A percentile compares a stretch with the other conserved stretches of the same genome.
These are phyloP conservation scores for Pangasius djambal DNA, from an alignment of 2,797 vertebrate species.

Conservation along the genomic window DNA sequence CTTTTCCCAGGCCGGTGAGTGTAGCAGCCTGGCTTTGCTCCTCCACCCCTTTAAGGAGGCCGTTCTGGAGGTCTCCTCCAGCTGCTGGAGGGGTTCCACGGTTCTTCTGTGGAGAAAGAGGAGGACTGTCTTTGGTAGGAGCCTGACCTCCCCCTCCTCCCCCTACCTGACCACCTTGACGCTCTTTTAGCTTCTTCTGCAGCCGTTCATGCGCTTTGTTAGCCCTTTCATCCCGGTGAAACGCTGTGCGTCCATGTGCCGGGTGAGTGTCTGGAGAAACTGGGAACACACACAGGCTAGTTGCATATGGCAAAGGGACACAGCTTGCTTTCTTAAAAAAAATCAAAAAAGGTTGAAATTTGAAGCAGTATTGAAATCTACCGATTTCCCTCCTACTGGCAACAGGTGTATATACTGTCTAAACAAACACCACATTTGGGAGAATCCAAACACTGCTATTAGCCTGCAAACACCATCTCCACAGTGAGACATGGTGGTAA, in stretches of 20 bases:
- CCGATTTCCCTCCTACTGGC: neutral
- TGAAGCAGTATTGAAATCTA: neutral
- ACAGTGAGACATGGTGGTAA: neutral
- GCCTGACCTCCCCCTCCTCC: constrained; percentile 70
- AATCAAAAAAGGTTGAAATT: neutral
- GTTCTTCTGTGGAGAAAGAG: constrained; percentile 89
- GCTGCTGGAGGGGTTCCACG: constrained; percentile 73
- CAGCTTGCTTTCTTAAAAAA: neutral
- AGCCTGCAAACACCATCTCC: neutral
- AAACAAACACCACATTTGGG: neutral
- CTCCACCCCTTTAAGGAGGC: constrained; percentile 71
- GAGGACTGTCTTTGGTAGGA: constrained; percentile 90
- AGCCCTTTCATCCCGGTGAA: constrained; percentile 90
- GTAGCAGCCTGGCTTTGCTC: constrained; percentile 75
- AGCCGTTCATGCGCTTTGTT: constrained; percentile 94
- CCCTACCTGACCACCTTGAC: constrained; percentile 79
- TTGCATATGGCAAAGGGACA: neutral
- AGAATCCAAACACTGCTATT: neutral
- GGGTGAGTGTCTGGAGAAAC: constrained; percentile 85
- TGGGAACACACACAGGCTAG: constrained; percentile 36
- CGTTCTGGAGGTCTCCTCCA: constrained; percentile 82
- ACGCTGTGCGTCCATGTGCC: constrained; percentile 85
- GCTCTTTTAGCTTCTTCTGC: constrained; percentile 95
- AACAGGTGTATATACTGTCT: neutral
- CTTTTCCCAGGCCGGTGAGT: constrained; percentile 75